These are phyloP conservation scores for Tarsius wallacei DNA, from an alignment of 2,797 vertebrate species.

Conservation along the genomic window DNA sequence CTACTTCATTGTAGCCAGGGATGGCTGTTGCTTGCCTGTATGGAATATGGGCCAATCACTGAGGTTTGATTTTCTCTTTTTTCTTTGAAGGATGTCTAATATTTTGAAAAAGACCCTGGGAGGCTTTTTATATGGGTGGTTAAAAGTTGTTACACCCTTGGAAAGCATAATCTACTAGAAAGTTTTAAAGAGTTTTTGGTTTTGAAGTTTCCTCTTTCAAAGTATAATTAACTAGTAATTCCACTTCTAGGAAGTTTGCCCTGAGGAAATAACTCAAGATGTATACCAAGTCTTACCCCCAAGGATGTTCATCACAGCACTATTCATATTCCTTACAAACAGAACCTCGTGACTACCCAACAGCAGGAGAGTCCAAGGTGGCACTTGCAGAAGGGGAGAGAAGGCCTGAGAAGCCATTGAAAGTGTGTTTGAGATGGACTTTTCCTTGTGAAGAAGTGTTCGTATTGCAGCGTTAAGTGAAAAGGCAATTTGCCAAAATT, in stretches of 20 bases:
- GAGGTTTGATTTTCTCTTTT: neutral
- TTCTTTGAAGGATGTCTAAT: neutral
- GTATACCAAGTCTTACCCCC: neutral
- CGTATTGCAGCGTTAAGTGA: neutral
- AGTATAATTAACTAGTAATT: slow-evolving; percentile 25
- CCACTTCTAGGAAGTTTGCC: slow-evolving; percentile 47
- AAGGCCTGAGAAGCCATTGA: neutral
- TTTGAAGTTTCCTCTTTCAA: neutral
- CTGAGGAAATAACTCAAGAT: slow-evolving; percentile 32
- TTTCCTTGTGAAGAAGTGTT: neutral
- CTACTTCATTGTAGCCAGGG: neutral
- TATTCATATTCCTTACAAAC: slow-evolving; percentile 38
- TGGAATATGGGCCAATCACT: neutral
- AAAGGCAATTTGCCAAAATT: slow-evolving; percentile 54
- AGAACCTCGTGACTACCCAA: neutral
- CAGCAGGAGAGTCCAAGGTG: accelerated
- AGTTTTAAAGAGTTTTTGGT: neutral
- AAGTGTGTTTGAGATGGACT: neutral
- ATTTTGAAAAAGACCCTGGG: neutral
- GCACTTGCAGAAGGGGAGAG: neutral
- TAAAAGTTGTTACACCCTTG: neutral
- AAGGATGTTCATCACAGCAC: neutral
- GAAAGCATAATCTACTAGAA: neutral
- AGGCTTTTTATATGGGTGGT: neutral
- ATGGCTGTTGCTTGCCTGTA: neutral